A percentile compares a stretch with the other conserved stretches of the same genome.
Evolutionary conservation across 2,113 vertebrate genomes (phyloP).

Genomic region (Tragelaphus strepsiceros): DNA sequence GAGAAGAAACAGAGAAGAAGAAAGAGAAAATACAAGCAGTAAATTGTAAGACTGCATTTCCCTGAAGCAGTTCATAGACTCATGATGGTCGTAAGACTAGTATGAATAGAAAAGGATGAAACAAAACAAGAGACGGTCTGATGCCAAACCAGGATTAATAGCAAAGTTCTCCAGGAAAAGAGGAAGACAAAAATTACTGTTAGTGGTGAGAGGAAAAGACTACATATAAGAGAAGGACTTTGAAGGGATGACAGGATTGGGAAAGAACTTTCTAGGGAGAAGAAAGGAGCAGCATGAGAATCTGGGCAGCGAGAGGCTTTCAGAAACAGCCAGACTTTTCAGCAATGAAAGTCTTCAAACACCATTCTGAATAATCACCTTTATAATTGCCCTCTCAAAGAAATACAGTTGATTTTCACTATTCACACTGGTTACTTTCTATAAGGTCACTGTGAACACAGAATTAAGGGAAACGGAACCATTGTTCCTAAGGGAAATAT

Average conservation of each 20-base stretch:
- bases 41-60: neutral
- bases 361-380: neutral
- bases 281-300: neutral
- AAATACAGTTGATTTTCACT: neutral
- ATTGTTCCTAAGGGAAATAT: neutral
- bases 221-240: neutral
- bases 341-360: neutral
- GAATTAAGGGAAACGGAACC: neutral
- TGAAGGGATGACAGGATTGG: neutral
- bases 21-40: neutral
- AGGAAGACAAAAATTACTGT: neutral
- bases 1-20: neutral
- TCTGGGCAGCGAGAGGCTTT: neutral
- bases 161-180: neutral
- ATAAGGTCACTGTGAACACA: neutral
- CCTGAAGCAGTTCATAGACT: neutral
- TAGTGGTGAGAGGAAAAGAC: neutral
- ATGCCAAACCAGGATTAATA: neutral
- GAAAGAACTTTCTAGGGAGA: neutral
- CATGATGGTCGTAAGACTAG: neutral
- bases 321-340: neutral
- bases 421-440: neutral
- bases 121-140: neutral
- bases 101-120: neutral
- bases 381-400: neutral